Evolutionary conservation across 2,113 vertebrate species (phyloP), one percentile per base, ranked within the genome.

Genomic region (Anthoscopus minutus): DNA sequence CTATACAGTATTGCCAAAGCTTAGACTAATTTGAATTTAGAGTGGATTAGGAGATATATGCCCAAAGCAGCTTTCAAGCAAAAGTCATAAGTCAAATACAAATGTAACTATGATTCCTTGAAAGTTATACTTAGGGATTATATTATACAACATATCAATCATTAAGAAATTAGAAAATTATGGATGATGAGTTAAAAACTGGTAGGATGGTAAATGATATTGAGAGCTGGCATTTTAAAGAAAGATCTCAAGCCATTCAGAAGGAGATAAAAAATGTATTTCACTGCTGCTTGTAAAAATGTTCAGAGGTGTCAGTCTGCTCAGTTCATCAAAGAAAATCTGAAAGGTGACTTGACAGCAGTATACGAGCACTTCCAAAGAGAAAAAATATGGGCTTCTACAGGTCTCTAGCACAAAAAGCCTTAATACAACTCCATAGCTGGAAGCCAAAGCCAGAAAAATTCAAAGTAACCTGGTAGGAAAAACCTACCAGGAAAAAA

Each of bases 261-360:
- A 81, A 37, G 17, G 22, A 94, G n/a, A 45, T 57, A 86, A 77
- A 93, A 92, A 66, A 35, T 9, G 14, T 65, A 61, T 81, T 86
- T 83, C 80, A 62, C 58, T 76, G 66, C 17, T 76, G 40, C 70
- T 94, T 85, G 70, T 71, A 94, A 94, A 95, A 96, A 78, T 44
- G 66, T 87, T 91, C 53, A 88, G 87, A 81, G 48, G 66, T 37
- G 73, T 89, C 86, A 76, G 48, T 67, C 53, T 53, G 37, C 44
- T 94, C 73, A 71, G 44, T 79, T 84, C 76, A 84, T 94, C 64
- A 92, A 86, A 91, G 31, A 62, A 86, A 86, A 92, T 84, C 35
- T 87, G 72, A 84, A 65, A 86, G 60, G 42, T 89, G 72, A 62
- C 72, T 86, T 89, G 89, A 94, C 73, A 94, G 86, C 67, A 44